Percentiles rank a stretch among this genome's conserved stretches.
phyloP scores from a whole-genome alignment of 1,140 invertebrate genomes.

The Contarinia nasturtii region DNA sequence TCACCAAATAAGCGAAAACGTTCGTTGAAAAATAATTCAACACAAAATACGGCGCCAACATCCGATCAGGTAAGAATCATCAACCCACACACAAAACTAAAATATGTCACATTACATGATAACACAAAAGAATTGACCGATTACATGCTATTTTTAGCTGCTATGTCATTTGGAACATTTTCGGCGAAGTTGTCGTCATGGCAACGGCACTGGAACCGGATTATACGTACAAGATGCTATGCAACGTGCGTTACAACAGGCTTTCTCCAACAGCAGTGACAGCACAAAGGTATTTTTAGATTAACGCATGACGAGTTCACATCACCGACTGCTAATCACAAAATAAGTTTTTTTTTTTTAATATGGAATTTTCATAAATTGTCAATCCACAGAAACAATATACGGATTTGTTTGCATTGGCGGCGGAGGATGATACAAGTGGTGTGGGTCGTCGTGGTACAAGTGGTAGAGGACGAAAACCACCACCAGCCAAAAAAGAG shows the following conservation, averaged over 20 bases:
- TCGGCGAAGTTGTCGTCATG: slow-evolving; percentile 46
- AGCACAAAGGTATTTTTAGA: slow-evolving; percentile 31
- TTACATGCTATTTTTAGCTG: slow-evolving; percentile 33
- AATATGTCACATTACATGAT: not conserved
- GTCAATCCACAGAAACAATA: slow-evolving; percentile 59
- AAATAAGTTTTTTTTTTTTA: not conserved
- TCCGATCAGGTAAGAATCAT: slow-evolving; percentile 31
- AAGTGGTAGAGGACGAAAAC: slow-evolving; percentile 20
- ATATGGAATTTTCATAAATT: not conserved
- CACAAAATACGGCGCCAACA: slow-evolving; percentile 31
- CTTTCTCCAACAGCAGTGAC: slow-evolving; percentile 62
- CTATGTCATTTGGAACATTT: slow-evolving; percentile 83
- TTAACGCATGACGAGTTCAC: no score
- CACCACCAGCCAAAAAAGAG: slow-evolving; percentile 19
- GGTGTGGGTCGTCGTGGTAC: slow-evolving; percentile 19
- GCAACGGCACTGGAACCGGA: slow-evolving; percentile 31
- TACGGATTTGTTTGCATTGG: slow-evolving; percentile 75
- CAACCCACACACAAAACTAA: not conserved
- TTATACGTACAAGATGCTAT: slow-evolving; percentile 55
- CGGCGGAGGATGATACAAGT: slow-evolving; percentile 61
- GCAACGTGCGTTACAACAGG: slow-evolving; percentile 70
- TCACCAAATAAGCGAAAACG: slow-evolving; percentile 84
- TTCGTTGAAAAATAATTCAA: slow-evolving; percentile 39
- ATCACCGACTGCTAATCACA: not conserved
- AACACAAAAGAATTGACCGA: not conserved